These are phyloP conservation scores for Sebastes trivittatus DNA, from an alignment of 2,797 vertebrate genomes.

Conservation along the genomic window DNA sequence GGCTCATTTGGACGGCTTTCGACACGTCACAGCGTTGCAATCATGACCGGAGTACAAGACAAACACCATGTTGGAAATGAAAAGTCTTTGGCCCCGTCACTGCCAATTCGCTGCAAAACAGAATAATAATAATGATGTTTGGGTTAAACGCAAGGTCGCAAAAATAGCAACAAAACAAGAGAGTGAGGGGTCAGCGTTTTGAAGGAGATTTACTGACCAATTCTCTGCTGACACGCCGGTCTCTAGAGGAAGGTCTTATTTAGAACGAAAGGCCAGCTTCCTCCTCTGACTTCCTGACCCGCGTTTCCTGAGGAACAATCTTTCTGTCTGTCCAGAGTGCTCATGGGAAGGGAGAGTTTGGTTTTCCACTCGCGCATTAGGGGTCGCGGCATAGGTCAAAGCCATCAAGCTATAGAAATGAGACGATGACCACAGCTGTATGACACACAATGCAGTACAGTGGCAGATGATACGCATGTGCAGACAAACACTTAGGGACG, in stretches of 20 bases:
- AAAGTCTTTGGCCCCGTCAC: constrained; percentile 25
- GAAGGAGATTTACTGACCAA: constrained; percentile 56
- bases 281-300: constrained; percentile 73
- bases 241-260: constrained; percentile 65
- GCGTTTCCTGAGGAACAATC: constrained; percentile 71
- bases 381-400: constrained; percentile 55
- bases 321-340: constrained; percentile 57
- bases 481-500: background rate
- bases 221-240: constrained; percentile 54
- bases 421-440: background rate
- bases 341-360: constrained; percentile 70
- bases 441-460: constrained; percentile 4
- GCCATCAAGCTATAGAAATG: constrained; percentile 43
- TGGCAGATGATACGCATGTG: background rate
- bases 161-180: constrained; percentile 58
- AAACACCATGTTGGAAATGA: constrained; percentile 59
- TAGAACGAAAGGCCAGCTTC: constrained; percentile 66
- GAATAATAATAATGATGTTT: constrained; percentile 39
- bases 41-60: constrained; percentile 55
- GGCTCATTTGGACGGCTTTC: constrained; percentile 32
- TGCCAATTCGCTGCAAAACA: constrained; percentile 29
- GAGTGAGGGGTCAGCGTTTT: constrained; percentile 48
- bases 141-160: constrained; percentile 26
- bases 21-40: constrained; percentile 42
- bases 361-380: constrained; percentile 45